Evolutionary conservation across 1,140 invertebrate genomes (phyloP).

Genomic region (Polypedilum vanderplanki): DNA sequence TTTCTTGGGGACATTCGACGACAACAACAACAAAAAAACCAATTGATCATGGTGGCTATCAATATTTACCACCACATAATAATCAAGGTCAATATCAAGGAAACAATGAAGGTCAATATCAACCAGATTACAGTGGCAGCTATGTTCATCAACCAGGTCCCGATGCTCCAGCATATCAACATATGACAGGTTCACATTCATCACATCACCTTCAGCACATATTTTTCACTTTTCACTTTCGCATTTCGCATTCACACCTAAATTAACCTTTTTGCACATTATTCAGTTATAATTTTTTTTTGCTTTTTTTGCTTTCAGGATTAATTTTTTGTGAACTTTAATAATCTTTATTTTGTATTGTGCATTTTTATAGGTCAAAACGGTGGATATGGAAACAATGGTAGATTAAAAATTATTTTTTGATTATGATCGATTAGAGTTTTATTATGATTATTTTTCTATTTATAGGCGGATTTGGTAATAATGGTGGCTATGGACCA

Average conservation of each 20-base stretch:
- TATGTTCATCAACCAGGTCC: conserved; percentile 29
- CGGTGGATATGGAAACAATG: not conserved
- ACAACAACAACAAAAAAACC: not conserved
- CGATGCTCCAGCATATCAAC: conserved; percentile 9
- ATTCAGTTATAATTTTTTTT: not conserved
- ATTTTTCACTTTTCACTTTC: not conserved
- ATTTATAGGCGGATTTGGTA: not conserved
- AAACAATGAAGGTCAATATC: not conserved
- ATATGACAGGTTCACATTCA: conserved; percentile 25
- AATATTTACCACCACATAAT: not conserved
- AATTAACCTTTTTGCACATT: not conserved
- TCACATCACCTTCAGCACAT: not conserved
- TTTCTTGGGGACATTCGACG: not conserved
- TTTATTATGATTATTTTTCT: not conserved
- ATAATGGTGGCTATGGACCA: not conserved
- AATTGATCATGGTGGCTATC: not conserved
- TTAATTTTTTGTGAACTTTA: not conserved
- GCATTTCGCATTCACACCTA: not conserved
- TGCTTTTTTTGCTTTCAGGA: not conserved
- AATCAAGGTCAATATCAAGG: not conserved
- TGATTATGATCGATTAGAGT: not conserved
- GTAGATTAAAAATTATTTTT: not conserved
- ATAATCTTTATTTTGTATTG: not conserved
- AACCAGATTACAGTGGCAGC: conserved; percentile 23
- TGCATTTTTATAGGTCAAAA: not conserved